A percentile compares a stretch with the other conserved stretches of the same genome.
phyloP scores from a whole-genome alignment of 2,888 invertebrate species.

The Lagria hirta region DNA sequence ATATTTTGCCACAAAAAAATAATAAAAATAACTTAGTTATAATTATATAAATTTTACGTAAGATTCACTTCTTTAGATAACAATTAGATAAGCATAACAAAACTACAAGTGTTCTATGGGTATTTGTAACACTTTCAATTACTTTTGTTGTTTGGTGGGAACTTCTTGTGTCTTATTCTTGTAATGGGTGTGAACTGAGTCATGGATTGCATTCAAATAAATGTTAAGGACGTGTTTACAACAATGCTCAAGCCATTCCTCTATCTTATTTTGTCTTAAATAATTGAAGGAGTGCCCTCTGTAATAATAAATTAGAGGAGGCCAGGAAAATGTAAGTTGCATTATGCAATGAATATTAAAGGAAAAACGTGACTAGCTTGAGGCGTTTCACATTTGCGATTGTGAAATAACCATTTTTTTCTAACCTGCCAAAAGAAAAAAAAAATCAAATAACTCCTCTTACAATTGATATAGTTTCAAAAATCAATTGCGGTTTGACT shows the following conservation, averaged over 20 bases:
- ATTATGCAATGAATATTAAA: conserved; percentile 8
- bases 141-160: conserved; percentile 17
- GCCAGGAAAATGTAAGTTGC: conserved; percentile 14
- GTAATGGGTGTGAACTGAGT: conserved; percentile 24
- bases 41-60: too few relatives aligned
- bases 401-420: too few relatives aligned
- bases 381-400: conserved; percentile 23
- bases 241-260: conserved; percentile 1
- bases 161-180: conserved; percentile 24
- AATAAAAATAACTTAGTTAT: too few relatives aligned
- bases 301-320: conserved; percentile 11
- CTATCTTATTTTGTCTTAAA: too few relatives aligned
- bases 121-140: conserved; percentile 24
- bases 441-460: too few relatives aligned
- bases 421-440: too few relatives aligned
- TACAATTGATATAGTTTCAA: too few relatives aligned
- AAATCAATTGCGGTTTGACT: too few relatives aligned
- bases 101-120: conserved; percentile 9
- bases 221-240: conserved; percentile 4
- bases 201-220: conserved; percentile 16
- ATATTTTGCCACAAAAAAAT: too few relatives aligned
- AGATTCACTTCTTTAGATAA: too few relatives aligned
- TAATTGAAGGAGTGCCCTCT: conserved; percentile 19
- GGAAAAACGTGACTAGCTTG: conserved; percentile 23
- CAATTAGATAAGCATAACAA: conserved; percentile 5